Evolutionary conservation across 1,140 invertebrate genomes (phyloP), one percentile per base, ranked within the genome.

Genomic region (Dreissena rostriformis): DNA sequence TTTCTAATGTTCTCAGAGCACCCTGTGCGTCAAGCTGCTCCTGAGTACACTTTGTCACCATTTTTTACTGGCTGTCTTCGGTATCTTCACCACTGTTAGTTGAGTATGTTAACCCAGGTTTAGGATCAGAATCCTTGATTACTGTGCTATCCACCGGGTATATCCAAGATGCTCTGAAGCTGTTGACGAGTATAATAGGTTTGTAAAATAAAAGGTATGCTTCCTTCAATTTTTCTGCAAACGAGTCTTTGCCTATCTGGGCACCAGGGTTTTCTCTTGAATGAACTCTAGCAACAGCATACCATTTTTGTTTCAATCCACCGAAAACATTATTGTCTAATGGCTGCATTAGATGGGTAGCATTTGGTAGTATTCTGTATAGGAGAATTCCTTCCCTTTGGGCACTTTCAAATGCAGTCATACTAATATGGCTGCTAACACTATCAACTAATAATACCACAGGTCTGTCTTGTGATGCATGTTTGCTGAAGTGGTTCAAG

Each of bases 341-440:
- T 7, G 82, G 83, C 28, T 87, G 86, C 79, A 87, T 82, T 0
- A 87, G 19, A 68, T 87, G 79, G 24, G 70, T 87, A 19, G 79
- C 86, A 87, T 87, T 82, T 22, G 78, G 70, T 24, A 85, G 39
- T 55, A 85, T 52, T 19, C 83, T 49, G 57, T 85, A 87, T 49
- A 87, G 24, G 28, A 76, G 55, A 55, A 82, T 82, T 22, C 73
- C 67, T 19, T 74, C 61, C 24, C 29, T 17, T n/a, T 49, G 74
- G 14, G 70, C 82, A 28, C 66, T 29, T 24, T 76, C 49, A 76
- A 82, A 87, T 14, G 72, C 57, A 26, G 10, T n/a, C 52, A 75
- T 57, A n/a, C n/a, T n/a, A n/a, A n/a, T n/a, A n/a, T n/a, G n/a
- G n/a, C n/a, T n/a, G n/a, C n/a, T n/a, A n/a, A 29, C 63, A 79